These are phyloP conservation scores for Lutjanus argentimaculatus DNA, from an alignment of 2,797 vertebrate species.

Conservation along the genomic window DNA sequence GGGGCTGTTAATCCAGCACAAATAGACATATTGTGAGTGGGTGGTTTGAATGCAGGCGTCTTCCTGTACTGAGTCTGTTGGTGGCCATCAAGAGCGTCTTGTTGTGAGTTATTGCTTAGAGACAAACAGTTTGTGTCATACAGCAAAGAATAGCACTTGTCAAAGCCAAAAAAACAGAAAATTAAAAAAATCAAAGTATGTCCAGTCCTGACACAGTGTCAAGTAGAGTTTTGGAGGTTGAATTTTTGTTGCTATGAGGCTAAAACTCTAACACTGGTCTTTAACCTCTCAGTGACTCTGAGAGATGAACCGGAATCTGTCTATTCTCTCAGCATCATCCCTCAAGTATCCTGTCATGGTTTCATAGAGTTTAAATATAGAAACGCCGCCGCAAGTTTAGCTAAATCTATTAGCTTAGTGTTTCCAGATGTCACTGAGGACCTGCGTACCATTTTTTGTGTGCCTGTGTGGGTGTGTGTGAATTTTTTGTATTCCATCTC, in stretches of 20 bases:
- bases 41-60: conserved; percentile 56
- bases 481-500: conserved; percentile 51
- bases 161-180: neutral
- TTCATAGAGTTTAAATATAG: conserved; percentile 79
- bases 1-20: conserved; percentile 55
- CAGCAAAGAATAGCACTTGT: conserved; percentile 13
- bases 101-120: conserved; percentile 48
- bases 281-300: conserved; percentile 50
- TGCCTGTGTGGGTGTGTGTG: conserved; percentile 45
- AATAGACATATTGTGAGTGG: conserved; percentile 60
- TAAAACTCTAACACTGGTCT: conserved; percentile 33
- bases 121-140: conserved; percentile 26
- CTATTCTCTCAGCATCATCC: conserved; percentile 62
- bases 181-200: neutral
- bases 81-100: conserved; percentile 60
- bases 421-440: conserved; percentile 79
- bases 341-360: conserved; percentile 65
- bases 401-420: conserved; percentile 71
- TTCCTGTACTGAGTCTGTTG: conserved; percentile 74
- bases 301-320: conserved; percentile 52
- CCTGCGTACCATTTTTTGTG: conserved; percentile 20
- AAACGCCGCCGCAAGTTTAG: conserved; percentile 63
- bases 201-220: conserved; percentile 9
- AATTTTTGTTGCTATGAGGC: conserved; percentile 16
- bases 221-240: neutral